phyloP scores from a whole-genome alignment of 2,113 vertebrate genomes.

The Brienomyrus brachyistius region DNA sequence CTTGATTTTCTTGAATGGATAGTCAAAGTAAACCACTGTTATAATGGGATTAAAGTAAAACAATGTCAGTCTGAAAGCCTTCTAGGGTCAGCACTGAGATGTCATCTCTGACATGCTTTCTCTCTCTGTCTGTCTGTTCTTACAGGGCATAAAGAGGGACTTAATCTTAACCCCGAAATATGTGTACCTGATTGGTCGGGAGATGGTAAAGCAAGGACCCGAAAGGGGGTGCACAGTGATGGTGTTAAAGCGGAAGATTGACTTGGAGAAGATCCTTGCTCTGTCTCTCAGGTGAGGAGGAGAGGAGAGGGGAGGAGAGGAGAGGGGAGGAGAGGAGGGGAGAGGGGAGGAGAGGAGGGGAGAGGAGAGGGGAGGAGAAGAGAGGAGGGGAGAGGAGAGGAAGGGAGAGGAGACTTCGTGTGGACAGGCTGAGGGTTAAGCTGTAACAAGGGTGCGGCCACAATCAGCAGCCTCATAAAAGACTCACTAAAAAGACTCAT shows the following conservation, averaged over 20 bases:
- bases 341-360: no score
- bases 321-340: no score
- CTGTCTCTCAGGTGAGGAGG: constrained; percentile 79
- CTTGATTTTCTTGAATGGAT: not conserved
- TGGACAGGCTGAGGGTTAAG: not conserved
- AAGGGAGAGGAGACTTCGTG: no score
- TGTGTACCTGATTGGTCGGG: constrained; percentile 87
- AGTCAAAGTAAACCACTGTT: not conserved
- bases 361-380: no score
- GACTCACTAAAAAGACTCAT: not conserved
- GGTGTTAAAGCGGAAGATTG: constrained; percentile 82
- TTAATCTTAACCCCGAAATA: constrained; percentile 86
- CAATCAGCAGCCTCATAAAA: not conserved
- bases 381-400: no score
- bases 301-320: no score
- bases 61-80: not conserved
- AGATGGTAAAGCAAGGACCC: constrained; percentile 89
- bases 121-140: not conserved
- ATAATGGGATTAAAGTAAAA: not conserved
- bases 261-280: constrained; percentile 81
- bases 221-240: constrained; percentile 88
- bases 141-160: constrained; percentile 84
- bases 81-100: not conserved
- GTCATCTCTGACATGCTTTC: not conserved
- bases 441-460: not conserved